Base-by-base conservation (phyloP, 2,797 vertebrate genomes). In the Hydrophis major region DNA sequence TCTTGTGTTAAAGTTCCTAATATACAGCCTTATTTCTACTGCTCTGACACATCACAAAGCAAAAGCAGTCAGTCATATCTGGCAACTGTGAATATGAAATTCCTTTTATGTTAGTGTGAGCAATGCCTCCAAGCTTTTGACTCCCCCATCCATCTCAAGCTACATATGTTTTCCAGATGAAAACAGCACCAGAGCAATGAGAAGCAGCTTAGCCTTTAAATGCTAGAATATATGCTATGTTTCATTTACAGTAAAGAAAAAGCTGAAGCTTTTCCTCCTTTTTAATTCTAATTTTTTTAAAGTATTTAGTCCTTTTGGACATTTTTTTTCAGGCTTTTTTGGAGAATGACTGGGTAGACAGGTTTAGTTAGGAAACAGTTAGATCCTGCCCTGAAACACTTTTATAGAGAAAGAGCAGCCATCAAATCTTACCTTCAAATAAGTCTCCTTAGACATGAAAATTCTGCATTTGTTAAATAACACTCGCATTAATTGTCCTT, bases 41-140 rank as follows among this genome's bases (percentile, higher is more conserved):
- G 91, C 91, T 93, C 89, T 95, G 96, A 97, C 96, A 96, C 91
- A 57, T 97, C 96, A 96, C 0, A n/a, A 89, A 95, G 90, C 37
- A 91, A 95, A 94, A 94, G 0, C 91, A 92, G 60, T 59, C 94
- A 92, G 94, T 66, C 94, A 95, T 93, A 93, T 89, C 90, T 25
- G 86, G 92, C 94, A 93, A 89, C 91, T 86, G 92, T 88, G 93
- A 93, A 93, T 78, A 1, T 53, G 2, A 66, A 83, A 93, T 94
- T 94, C 95, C 92, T 95, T 94, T 94, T 86, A 93, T 96, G 93
- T 93, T 3, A 2, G 86, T 66, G 14, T 22, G 86, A 66, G 10
- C 78, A 93, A 95, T 0, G 47, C 18, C 25, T 83, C 78, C 2
- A 22, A 93, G 90, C 87, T 61, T 53, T 88, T 95, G 90, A 53